Percentiles rank a stretch among this genome's conserved stretches.
These are phyloP conservation scores for Ormyrus nitidulus DNA, from an alignment of 2,888 invertebrate genomes.

Conservation along the genomic window DNA sequence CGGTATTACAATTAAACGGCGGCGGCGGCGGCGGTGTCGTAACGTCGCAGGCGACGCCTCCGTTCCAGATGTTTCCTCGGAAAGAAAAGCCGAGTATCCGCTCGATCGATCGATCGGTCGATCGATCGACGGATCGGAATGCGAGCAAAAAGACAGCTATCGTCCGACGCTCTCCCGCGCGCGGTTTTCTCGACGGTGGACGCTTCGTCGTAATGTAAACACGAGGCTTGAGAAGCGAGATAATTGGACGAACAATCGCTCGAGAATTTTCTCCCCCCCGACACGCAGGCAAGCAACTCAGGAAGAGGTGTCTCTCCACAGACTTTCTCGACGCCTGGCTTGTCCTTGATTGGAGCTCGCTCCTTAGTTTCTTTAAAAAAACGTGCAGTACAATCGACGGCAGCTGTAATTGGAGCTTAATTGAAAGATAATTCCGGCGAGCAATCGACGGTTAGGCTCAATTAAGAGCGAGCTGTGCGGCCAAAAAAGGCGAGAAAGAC, in stretches of 20 bases:
- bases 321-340: constrained; percentile 19
- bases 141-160: constrained; percentile 1
- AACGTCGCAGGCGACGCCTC: too few species aligned
- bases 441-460: too few species aligned
- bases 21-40: too few species aligned
- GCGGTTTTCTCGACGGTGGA: neutral
- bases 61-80: too few species aligned
- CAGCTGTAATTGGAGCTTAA: too few species aligned
- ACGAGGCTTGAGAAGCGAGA: too few species aligned
- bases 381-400: too few species aligned
- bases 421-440: too few species aligned
- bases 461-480: too few species aligned
- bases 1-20: too few species aligned
- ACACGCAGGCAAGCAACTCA: neutral
- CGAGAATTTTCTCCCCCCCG: constrained; percentile 1
- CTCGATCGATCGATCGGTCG: constrained; percentile 4
- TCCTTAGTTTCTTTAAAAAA: neutral
- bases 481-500: neutral
- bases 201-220: too few species aligned
- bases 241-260: neutral
- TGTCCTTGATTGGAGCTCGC: constrained; percentile 15
- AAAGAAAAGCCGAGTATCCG: neutral
- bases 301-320: constrained; percentile 22
- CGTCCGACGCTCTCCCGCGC: neutral
- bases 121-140: neutral